Evolutionary conservation across 2,888 invertebrate species (phyloP).

Genomic region (Ceraclea dissimilis): DNA sequence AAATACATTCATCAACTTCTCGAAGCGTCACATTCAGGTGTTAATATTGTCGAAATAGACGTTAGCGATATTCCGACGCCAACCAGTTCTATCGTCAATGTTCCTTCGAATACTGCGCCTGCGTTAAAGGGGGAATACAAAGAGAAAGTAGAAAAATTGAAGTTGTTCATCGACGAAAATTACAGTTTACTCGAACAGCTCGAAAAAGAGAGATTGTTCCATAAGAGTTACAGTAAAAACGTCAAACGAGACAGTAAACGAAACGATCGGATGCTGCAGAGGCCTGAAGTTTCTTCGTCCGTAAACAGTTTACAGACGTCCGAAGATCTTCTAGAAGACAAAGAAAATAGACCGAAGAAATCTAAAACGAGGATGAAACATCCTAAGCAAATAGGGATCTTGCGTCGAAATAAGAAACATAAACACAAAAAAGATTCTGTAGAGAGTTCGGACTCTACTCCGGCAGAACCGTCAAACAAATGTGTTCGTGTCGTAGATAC

Average conservation of each 20-base stretch:
- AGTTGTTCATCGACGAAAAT: constrained; percentile 18
- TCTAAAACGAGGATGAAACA: neutral
- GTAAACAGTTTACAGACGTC: neutral
- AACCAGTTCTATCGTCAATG: constrained; percentile 41
- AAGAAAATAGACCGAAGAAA: neutral
- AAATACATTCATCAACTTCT: constrained; percentile 40
- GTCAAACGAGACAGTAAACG: neutral
- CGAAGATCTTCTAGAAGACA: neutral
- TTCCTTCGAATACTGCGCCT: constrained; percentile 32
- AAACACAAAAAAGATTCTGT: neutral
- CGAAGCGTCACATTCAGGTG: constrained; percentile 36
- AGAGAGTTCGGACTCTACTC: too few relatives aligned
- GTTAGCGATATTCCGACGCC: constrained; percentile 45
- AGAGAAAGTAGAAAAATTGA: constrained; percentile 17
- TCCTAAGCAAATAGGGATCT: constrained; percentile 4
- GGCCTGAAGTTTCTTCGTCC: neutral
- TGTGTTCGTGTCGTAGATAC: too few relatives aligned
- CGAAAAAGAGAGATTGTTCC: constrained; percentile 10
- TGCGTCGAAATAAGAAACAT: constrained; percentile 1
- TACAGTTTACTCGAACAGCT: constrained; percentile 18
- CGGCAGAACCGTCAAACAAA: too few relatives aligned
- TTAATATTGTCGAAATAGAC: constrained; percentile 39
- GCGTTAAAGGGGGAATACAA: neutral
- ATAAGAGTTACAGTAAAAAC: constrained; percentile 5
- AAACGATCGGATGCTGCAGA: too few relatives aligned